These are phyloP conservation scores for Oncopeltus fasciatus DNA, from an alignment of 1,140 invertebrate species.

Conservation along the genomic window DNA sequence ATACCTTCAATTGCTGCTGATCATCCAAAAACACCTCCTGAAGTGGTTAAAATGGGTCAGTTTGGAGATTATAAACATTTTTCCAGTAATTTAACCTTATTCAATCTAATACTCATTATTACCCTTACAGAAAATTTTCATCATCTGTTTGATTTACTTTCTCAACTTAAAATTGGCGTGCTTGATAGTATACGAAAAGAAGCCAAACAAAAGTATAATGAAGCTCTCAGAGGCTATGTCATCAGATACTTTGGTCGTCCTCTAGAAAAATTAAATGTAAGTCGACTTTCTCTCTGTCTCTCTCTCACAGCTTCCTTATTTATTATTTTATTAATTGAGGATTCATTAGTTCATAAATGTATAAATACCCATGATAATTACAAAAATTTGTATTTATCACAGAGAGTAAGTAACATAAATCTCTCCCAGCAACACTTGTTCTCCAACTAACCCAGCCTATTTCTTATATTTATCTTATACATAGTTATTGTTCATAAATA, in stretches of 20 bases:
- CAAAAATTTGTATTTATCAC: no score
- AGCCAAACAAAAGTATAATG: conserved; percentile 79
- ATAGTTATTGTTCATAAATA: no score
- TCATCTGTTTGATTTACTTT: conserved; percentile 74
- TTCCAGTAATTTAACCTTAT: neutral
- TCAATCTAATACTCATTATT: conserved; percentile 20
- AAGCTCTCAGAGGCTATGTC: conserved; percentile 81
- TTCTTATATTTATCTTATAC: no score
- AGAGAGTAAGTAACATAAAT: no score
- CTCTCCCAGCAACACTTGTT: no score
- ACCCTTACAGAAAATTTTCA: conserved; percentile 84
- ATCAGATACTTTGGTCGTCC: conserved; percentile 88
- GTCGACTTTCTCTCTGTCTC: conserved; percentile 21
- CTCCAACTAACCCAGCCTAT: no score
- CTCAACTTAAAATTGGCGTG: conserved; percentile 78
- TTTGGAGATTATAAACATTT: conserved; percentile 2
- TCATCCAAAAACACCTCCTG: conserved; percentile 82
- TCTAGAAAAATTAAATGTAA: conserved; percentile 86
- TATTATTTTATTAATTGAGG: neutral
- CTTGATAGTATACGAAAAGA: conserved; percentile 80
- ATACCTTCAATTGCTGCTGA: conserved; percentile 67
- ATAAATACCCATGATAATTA: no score
- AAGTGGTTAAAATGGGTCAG: conserved; percentile 84
- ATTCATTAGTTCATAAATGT: no score
- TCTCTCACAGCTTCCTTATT: neutral